phyloP scores from a whole-genome alignment of 1,140 invertebrate genomes.

The Drosophila santomea region DNA sequence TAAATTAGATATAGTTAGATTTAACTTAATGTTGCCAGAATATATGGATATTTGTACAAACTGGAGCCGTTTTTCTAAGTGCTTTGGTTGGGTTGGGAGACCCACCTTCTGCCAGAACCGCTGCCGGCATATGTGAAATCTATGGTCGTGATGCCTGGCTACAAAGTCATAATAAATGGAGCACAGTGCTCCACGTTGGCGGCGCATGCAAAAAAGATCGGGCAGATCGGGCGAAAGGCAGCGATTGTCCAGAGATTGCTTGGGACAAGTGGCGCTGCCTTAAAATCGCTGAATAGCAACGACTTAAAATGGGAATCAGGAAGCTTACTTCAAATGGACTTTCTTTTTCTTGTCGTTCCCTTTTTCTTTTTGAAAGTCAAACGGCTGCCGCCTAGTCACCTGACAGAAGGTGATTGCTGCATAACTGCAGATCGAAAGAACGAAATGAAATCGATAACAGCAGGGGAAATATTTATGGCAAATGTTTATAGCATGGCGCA shows the following conservation, averaged over 20 bases:
- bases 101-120: slow-evolving; percentile 22
- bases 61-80: not conserved
- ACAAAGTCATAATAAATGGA: slow-evolving; percentile 74
- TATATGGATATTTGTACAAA: not conserved
- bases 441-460: not conserved
- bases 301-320: slow-evolving; percentile 42
- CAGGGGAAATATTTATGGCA: not conserved
- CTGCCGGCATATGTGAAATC: slow-evolving; percentile 71
- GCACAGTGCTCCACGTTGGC: slow-evolving; percentile 50
- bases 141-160: slow-evolving; percentile 53
- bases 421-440: not conserved
- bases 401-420: slow-evolving; percentile 23
- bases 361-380: slow-evolving; percentile 35
- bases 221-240: slow-evolving; percentile 55
- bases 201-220: slow-evolving; percentile 58
- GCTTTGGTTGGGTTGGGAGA: slow-evolving; percentile 11
- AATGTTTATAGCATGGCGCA: too few relatives aligned
- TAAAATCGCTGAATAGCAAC: slow-evolving; percentile 23
- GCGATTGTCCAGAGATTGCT: slow-evolving; percentile 35
- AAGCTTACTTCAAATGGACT: slow-evolving; percentile 20
- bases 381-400: slow-evolving; percentile 1
- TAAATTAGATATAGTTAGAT: too few relatives aligned
- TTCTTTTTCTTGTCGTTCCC: slow-evolving; percentile 13
- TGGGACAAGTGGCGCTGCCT: slow-evolving; percentile 66
- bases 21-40: not conserved